Evolutionary conservation across 2,888 invertebrate species (phyloP).

Genomic region (Octonoba sinensis): DNA sequence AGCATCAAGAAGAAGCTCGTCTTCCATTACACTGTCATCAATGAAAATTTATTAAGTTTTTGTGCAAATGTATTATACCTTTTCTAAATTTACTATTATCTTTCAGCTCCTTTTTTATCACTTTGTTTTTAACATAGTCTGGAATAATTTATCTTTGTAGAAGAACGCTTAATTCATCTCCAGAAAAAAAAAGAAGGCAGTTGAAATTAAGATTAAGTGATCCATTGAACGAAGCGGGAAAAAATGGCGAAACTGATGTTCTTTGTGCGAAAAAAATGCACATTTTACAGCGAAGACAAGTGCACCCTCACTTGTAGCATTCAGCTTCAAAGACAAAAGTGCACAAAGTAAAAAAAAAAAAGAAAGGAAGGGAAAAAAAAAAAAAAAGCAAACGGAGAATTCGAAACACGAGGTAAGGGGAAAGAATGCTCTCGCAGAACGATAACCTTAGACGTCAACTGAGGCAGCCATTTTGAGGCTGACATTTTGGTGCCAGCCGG

Average conservation of each 20-base stretch:
- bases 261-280: too few species aligned
- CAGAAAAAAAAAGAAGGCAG: slow-evolving; percentile 8
- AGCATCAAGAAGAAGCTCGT: too few species aligned
- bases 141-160: slow-evolving; percentile 11
- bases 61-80: too few species aligned
- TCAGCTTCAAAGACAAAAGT: not conserved
- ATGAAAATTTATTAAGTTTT: too few species aligned
- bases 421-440: slow-evolving; percentile 26
- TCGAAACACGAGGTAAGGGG: slow-evolving; percentile 4
- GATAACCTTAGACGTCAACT: slow-evolving; percentile 50
- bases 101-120: too few species aligned
- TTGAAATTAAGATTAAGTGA: slow-evolving; percentile 24
- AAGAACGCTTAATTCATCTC: not conserved
- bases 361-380: not conserved
- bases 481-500: slow-evolving; percentile 53
- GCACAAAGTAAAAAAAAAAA: not conserved
- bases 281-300: not conserved
- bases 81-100: too few species aligned
- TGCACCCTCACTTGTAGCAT: slow-evolving; percentile 1
- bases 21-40: too few species aligned
- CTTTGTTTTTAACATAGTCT: not conserved
- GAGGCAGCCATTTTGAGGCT: slow-evolving; percentile 46
- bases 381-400: slow-evolving; percentile 5
- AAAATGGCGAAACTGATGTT: not conserved
- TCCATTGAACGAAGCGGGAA: slow-evolving; percentile 8